Base-by-base conservation (phyloP, 1,140 invertebrate genomes). In the Tetraneura akinire region DNA sequence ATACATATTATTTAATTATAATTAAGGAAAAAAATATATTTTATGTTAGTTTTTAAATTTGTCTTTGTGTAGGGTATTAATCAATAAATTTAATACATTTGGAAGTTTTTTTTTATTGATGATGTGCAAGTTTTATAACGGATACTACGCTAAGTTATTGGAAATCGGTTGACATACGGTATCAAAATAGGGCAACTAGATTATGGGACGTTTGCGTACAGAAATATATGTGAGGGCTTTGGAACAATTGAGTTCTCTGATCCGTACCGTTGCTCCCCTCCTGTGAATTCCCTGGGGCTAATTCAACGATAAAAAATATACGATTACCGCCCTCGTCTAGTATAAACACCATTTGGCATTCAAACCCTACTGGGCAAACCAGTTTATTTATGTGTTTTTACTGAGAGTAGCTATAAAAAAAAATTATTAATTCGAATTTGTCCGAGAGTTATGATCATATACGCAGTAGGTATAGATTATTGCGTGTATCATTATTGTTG, bases 281-380 rank as follows among this genome's bases (percentile, higher is more conserved):
- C 74, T 23, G 32, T 37, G 14, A 53, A 57, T 37, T 62, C 74
- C 74, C 74, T 10, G n/a, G 55, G 74, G 74, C 21, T 76, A 60
- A 60, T 76, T 78, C 74, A n/a, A 42, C 74, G 74, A 78, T 78
- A 60, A 78, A 60, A 78, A 57, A 76, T n/a, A n/a, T n/a, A 76
- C 16, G 9, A 62, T 78, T 6, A n/a, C 74, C 55, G 53, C 74
- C 55, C 74, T 78, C 74, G 55, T 60, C 37, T 45, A 57, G 55
- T 21, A 62, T 78, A 62, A 42, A 78, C 74, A 47, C 37, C 74
- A 62, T 78, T 78, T 78, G 74, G 74, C 37, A 42, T 53, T 55
- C 71, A 51, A 49, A 51, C 26, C 51, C 71, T 42, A 23, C 5
- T n/a, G n/a, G 18, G 71, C 23, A 42, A 74, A 74, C 71, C 71